Evolutionary conservation across 92 coral and sea anemone genomes (phyloP), one percentile per base, ranked within the genome.

Genomic region (Zoanthus solanderi): DNA sequence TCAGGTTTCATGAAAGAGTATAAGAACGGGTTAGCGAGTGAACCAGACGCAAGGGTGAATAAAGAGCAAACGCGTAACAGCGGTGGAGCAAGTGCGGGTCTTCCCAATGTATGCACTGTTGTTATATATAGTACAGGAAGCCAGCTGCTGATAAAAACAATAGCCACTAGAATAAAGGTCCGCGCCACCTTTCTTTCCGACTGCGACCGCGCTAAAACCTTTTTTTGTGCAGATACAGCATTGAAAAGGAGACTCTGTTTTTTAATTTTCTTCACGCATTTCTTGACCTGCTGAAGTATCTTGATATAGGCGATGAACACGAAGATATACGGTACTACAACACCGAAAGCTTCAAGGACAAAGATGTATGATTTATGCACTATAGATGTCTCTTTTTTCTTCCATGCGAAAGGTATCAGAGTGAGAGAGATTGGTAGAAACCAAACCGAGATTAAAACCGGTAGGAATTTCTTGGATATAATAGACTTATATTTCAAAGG

Each of bases 1-100:
- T 94, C 97, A 17, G 95, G 97, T 78, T 94, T 94, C 72, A 94
- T 83, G 79, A 94, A 94, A 9, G 94, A 90, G 87, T 94, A 94
- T 34, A 92, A 78, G 57, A 94, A 83, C 2, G 97, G 97, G 61
- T 94, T 92, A 7, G 93, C 92, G n/a, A 94, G 78, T 3, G 97
- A 94, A 16, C 97, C 93, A 23, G 87, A 79, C 9, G 97, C 97
- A 14, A 92, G 84, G 45, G 97, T 94, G 54, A 92, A 94, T 37
- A 94, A 75, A 31, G 97, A 92, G 18, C 84, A 77, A 13, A 66
- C 80, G 29, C 78, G 87, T 58, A 94, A 78, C 3, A 90, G 87
- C 28, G 89, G 75, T 0, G 97, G 97, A 13, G 93, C 89, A 29
- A 92, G 37, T 50, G 88, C 91, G 0, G 84, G 85, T 60, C 92